Conservation (phyloP, 2,888 invertebrate genomes). For the Busseola fusca region DNA sequence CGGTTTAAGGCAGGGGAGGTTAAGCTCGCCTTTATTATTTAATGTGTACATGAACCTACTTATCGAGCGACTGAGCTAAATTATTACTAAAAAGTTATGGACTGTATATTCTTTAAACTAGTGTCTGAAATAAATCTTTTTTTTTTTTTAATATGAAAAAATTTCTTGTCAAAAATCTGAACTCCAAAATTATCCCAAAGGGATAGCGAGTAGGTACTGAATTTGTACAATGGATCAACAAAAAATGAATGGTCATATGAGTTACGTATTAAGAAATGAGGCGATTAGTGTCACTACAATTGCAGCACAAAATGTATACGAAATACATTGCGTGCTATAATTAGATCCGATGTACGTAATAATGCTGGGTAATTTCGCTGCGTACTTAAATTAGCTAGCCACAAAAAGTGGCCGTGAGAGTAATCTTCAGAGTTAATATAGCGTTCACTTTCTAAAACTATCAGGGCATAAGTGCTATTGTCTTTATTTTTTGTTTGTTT, state of each 20-base stretch:
- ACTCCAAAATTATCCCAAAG: slow-evolving; percentile 59
- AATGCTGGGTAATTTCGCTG: slow-evolving; percentile 62
- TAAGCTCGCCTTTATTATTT: too few relatives aligned
- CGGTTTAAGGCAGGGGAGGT: too few relatives aligned
- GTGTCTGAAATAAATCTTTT: too few relatives aligned
- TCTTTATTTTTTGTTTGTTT: slow-evolving; percentile 60
- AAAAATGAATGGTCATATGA: slow-evolving; percentile 75
- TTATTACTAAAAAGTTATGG: too few relatives aligned
- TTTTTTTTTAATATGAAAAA: background rate
- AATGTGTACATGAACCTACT: too few relatives aligned
- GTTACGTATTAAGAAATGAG: slow-evolving; percentile 67
- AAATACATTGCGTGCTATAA: slow-evolving; percentile 70
- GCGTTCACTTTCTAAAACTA: slow-evolving; percentile 75
- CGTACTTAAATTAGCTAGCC: slow-evolving; percentile 67
- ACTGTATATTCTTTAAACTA: too few relatives aligned
- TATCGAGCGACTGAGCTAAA: too few relatives aligned
- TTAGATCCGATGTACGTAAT: slow-evolving; percentile 64
- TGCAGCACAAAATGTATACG: slow-evolving; percentile 68
- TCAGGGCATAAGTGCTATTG: slow-evolving; percentile 57
- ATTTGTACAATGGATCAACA: slow-evolving; percentile 50
- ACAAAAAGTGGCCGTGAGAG: slow-evolving; percentile 72
- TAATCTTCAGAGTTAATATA: slow-evolving; percentile 61
- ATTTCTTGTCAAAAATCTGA: background rate
- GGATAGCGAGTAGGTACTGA: slow-evolving; percentile 47
- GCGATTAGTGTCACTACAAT: slow-evolving; percentile 80